These are phyloP conservation scores for Hemibagrus wyckioides DNA, from an alignment of 2,113 vertebrate genomes.

Conservation along the genomic window DNA sequence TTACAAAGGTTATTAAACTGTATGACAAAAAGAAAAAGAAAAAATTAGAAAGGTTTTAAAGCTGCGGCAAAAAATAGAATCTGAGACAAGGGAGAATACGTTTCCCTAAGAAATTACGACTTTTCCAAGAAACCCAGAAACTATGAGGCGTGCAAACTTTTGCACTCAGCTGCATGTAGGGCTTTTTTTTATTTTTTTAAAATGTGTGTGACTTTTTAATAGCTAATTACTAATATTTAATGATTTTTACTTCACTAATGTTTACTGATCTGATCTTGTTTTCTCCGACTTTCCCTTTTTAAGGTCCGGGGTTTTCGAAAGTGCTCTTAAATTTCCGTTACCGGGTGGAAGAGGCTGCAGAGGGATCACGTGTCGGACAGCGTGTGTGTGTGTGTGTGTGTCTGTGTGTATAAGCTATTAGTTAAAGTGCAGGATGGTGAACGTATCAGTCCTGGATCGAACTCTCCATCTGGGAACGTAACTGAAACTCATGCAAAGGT, in stretches of 20 bases:
- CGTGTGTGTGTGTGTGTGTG: background rate
- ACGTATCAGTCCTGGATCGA: background rate
- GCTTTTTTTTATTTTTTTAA: too few relatives aligned
- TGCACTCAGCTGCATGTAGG: background rate
- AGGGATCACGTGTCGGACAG: background rate
- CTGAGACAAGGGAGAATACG: background rate
- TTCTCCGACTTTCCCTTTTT: background rate
- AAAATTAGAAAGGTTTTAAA: background rate
- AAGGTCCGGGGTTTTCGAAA: background rate
- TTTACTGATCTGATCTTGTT: background rate
- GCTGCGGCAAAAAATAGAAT: background rate
- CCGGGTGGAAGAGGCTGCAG: background rate
- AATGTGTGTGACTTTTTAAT: background rate
- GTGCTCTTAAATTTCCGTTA: background rate
- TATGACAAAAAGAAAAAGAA: too few relatives aligned
- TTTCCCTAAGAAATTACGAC: background rate
- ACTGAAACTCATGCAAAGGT: background rate
- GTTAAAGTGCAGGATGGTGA: background rate
- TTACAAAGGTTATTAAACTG: background rate
- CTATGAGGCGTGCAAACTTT: background rate
- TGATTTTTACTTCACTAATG: too few relatives aligned
- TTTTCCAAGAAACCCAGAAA: background rate
- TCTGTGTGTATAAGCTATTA: background rate
- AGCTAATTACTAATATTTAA: too few relatives aligned
- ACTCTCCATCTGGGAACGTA: background rate